These are phyloP conservation scores for Iguana delicatissima DNA, from an alignment of 2,797 vertebrate genomes.

Conservation along the genomic window DNA sequence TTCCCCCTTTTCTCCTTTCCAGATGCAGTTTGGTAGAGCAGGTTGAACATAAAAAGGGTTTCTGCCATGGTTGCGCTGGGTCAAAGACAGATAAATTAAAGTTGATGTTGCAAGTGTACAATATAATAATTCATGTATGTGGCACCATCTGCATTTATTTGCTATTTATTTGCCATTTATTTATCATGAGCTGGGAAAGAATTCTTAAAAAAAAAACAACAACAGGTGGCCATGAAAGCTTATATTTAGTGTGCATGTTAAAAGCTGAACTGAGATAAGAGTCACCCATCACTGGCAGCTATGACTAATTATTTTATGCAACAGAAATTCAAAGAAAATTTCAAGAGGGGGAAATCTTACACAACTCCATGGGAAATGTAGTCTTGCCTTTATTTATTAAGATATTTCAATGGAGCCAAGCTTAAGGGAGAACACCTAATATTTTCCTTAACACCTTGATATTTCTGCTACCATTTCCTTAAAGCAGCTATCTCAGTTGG, in stretches of 20 bases:
- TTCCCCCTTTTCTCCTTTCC: background rate
- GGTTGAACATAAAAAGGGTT: too few species aligned
- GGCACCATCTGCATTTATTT: background rate
- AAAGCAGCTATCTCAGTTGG: constrained; percentile 1
- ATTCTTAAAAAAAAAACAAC: background rate
- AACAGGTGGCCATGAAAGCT: background rate
- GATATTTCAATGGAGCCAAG: background rate
- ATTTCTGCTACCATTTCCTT: background rate
- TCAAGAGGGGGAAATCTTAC: background rate
- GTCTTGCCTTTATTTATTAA: background rate
- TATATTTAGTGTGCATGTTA: too few species aligned
- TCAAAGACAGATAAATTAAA: background rate
- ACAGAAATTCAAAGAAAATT: constrained; percentile 2
- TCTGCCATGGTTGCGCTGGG: background rate
- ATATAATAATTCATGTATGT: background rate
- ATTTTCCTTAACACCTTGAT: fast-evolving
- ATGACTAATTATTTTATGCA: background rate
- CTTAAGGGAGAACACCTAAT: background rate
- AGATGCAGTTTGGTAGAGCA: background rate
- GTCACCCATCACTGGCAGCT: background rate
- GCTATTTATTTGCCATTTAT: too few species aligned
- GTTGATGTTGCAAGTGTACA: background rate
- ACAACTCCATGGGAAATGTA: background rate
- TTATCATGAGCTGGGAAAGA: background rate
- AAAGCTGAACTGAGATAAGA: background rate